Base-by-base conservation (phyloP, 2,113 vertebrate species). In the Xiphorhynchus elegans region DNA sequence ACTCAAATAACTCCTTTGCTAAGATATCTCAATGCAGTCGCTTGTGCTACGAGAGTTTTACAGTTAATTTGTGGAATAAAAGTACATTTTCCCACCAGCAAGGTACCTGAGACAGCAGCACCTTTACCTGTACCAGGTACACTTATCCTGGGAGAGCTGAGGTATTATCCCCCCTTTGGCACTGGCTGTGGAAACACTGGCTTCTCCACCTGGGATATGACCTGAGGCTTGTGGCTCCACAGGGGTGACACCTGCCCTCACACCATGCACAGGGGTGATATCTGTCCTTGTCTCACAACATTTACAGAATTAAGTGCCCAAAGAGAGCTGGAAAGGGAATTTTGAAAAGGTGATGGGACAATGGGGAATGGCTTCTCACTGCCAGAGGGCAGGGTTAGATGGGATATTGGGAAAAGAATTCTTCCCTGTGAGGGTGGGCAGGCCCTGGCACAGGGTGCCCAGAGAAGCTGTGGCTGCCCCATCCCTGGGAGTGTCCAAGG, bases 341-440 rank as follows among this genome's bases (percentile, higher is more conserved):
- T 19, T 17, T 13, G 40, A 25, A 10, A n/a, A 35, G 1, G 2
- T 7, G 13, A 11, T 2, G 53, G 66, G 39, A 56, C 29, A 75
- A 5, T 2, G 2, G 18, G 6, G 9, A 39, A 66, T 85, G 42
- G 4, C 29, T 66, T 56, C 24, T 18, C 52, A 85, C 4, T 35
- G 70, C 24, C 82, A 40, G 60, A 58, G 35, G 19, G 19, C 35
- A 40, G 35, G 28, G 60, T 0, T 40, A 0, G 29, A 24, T 42
- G 52, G 29, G 19, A 50, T 20, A 75, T 9, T n/a, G 35, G 35
- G 50, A 1, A 58, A 13, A n/a, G 18, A 58, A 58, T 58, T n/a
- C 15, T 10, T 13, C 35, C 42, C 42, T 49, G 12, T 0, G 24
- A 66, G 42, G n/a, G 24, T n/a, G 23, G 14, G 2, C 0, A 66